phyloP scores from a whole-genome alignment of 2,888 invertebrate genomes.

The Clanis bilineata region DNA sequence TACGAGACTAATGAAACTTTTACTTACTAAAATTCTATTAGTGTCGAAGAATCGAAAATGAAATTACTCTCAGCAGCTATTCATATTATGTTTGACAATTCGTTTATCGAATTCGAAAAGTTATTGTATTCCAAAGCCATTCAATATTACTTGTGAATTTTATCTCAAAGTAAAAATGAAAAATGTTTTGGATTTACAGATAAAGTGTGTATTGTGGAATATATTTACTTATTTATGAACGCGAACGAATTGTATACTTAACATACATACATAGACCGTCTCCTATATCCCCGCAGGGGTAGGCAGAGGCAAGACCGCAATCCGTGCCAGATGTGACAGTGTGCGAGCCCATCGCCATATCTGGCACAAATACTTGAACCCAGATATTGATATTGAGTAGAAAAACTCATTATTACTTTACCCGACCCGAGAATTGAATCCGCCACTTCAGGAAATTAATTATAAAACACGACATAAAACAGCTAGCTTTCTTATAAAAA shows the following conservation, averaged over 20 bases:
- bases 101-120: neutral
- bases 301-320: too few relatives aligned
- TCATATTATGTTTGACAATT: constrained; percentile 3
- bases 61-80: neutral
- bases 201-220: neutral
- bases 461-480: neutral
- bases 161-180: neutral
- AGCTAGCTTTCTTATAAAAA: neutral
- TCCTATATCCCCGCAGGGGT: too few relatives aligned
- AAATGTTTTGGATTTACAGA: neutral
- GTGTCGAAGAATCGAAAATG: neutral
- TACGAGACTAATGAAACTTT: neutral
- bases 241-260: too few relatives aligned
- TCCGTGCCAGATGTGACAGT: too few relatives aligned
- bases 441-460: too few relatives aligned
- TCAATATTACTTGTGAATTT: constrained; percentile 1
- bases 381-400: too few relatives aligned
- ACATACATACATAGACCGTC: too few relatives aligned
- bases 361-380: too few relatives aligned
- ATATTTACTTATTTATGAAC: neutral
- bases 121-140: neutral
- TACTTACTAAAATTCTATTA: neutral
- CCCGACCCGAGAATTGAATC: too few relatives aligned
- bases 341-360: too few relatives aligned
- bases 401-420: too few relatives aligned